Evolutionary conservation across 2,888 invertebrate genomes (phyloP), one percentile per base, ranked within the genome.

Genomic region (Orchesella flavescens): DNA sequence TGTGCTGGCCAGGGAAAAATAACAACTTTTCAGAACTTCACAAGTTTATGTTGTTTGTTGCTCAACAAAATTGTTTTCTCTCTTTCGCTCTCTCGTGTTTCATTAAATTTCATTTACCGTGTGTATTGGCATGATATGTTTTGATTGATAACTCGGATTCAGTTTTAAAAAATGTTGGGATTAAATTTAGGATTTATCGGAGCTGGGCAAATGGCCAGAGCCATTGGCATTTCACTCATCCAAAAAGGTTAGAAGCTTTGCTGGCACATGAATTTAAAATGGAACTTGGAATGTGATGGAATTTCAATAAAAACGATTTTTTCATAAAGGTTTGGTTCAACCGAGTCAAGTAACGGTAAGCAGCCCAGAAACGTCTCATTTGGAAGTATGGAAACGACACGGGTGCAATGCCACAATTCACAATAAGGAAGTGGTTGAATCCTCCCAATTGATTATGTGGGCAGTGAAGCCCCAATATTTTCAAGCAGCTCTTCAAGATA

Each of bases 141-240:
- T n/a, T n/a, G n/a, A n/a, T n/a, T n/a, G n/a, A n/a, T n/a, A n/a
- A n/a, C n/a, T n/a, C n/a, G n/a, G n/a, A n/a, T n/a, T n/a, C n/a
- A n/a, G n/a, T 53, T 53, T 13, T 53, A 53, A 5, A 57, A 55
- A 44, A 75, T 75, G 75, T 15, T 63, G 10, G 75, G 75, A 10
- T 75, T 75, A 1, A 75, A 49, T 53, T 61, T 75, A 17, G 96
- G 96, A 57, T 96, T 97, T 90, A 94, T 97, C 89, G 97, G 96
- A 4, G 96, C 95, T 83, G 97, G 97, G 72, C 96, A 96, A 90
- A 97, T 97, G 96, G 95, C 96, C 0, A 93, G 93, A 89, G 95
- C 96, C n/a, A 94, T 97, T 88, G 93, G 93, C 7, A 92, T 93
- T 87, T 95, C 95, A 73, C 93, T 96, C 74, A 90, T 96, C 19